Base-by-base conservation (phyloP, 2,888 invertebrate genomes). In the Epistrophella euchroma region DNA sequence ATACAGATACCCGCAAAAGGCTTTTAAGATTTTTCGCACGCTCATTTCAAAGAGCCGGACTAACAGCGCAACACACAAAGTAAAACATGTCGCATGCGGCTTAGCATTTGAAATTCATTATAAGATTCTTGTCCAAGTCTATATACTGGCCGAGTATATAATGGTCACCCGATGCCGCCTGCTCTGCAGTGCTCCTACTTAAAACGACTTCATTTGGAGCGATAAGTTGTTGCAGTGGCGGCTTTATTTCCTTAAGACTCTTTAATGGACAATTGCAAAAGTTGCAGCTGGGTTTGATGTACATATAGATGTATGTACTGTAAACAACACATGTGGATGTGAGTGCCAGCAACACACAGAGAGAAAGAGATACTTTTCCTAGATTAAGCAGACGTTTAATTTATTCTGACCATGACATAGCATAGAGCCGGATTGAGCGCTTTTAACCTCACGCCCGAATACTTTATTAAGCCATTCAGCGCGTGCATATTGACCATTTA, bases 21-120 rank as follows among this genome's bases (percentile, higher is more conserved):
- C 80, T 81, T 47, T 85, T 77, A 73, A 85, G 76, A 85, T 76
- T 76, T 85, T 85, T 85, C 85, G 85, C 85, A 85, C 85, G 85
- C 81, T 85, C 60, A 76, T 79, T 83, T 32, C 73, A 56, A 70
- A 78, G 70, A 78, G 64, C 66, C 66, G 70, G 58, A 28, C 40
- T 19, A 45, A 84, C 6, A 60, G 60, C 22, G 2, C n/a, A n/a
- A n/a, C n/a, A 37, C 15, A 85, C 80, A 66, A 80, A 66, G 80
- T 75, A 72, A 81, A 85, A 81, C 60, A 81, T 84, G 85, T 81
- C 73, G 75, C 81, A 76, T 72, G 81, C 85, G 68, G 81, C 76
- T 68, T 80, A 58, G 70, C 66, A 80, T 85, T 85, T 81, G 62
- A 81, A 81, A 85, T 85, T 85, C 85, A 81, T 85, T 85, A 85